Base-by-base conservation (phyloP, 2,113 vertebrate genomes). In the Osmerus eperlanus region DNA sequence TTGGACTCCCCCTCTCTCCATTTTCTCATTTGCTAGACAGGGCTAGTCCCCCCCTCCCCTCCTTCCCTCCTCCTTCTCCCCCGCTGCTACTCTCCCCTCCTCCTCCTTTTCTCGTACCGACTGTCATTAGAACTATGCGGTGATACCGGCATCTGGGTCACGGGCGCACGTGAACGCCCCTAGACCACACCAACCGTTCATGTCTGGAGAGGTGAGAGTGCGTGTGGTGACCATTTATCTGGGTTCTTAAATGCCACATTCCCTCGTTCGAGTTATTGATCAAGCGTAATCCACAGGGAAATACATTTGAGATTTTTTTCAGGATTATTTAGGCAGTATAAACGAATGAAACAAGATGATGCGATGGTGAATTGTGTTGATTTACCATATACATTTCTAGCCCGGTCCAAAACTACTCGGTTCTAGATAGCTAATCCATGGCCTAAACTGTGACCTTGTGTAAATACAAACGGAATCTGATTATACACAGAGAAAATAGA, bases 1-100 rank as follows among this genome's bases (percentile, higher is more conserved):
- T 78, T 89, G 83, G 86, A 82, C 88, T 84, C 72, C 70, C 84
- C 87, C 86, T 84, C 85, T 84, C 72, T 69, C 83, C 87, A 85
- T 84, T 85, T 84, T 81, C 78, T 79, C 79, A 86, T 85, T 90
- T 88, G 89, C 89, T 89, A 77, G 81, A 78, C 91, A 89, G 75
- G 70, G 53, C 72, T 74, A 56, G 66, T 76, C 72, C 64, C 18
- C 29, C 58, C 55, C 58, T 21, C 64, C 71, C 51, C 63, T 47
- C 63, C 67, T 53, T 41, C 55, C 59, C 15, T 61, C 25, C 28
- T 25, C 65, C 56, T 59, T 51, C 61, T 63, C 41, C 54, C 63
- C 25, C 62, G 55, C 66, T 53, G 11, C n/a, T 36, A 23, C 65
- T 52, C 53, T 65, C 21, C 62, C 70, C 41, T 65, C 47, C 62